Evolutionary conservation across 2,888 invertebrate species (phyloP).

Genomic region (Leptothorax acervorum): DNA sequence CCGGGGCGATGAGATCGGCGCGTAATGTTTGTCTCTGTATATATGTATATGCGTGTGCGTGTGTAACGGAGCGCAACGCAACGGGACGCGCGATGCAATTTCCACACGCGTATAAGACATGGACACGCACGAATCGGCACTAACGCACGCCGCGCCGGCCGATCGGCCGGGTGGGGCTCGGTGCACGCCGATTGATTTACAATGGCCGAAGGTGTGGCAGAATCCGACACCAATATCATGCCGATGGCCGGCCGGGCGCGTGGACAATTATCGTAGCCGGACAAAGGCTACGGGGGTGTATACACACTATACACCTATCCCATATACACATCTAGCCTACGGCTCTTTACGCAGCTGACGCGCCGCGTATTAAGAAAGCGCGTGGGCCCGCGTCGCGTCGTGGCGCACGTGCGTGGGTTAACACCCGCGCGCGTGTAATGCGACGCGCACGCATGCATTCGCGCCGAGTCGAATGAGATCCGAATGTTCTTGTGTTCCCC

Average conservation of each 20-base stretch:
- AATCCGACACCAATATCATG: conserved; percentile 80
- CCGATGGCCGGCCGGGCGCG: conserved; percentile 72
- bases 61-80: not conserved
- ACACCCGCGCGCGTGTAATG: conserved; percentile 73
- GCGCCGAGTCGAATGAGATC: conserved; percentile 44
- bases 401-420: conserved; percentile 78
- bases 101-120: conserved; percentile 43
- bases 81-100: conserved; percentile 10
- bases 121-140: conserved; percentile 28
- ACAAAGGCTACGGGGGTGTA: conserved; percentile 81
- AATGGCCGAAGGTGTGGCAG: conserved; percentile 79
- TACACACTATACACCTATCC: conserved; percentile 60
- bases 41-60: not conserved
- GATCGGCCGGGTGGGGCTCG: conserved; percentile 39
- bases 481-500: conserved; percentile 50
- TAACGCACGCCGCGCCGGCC: conserved; percentile 19
- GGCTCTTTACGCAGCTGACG: conserved; percentile 82
- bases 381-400: conserved; percentile 70
- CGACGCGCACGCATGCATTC: conserved; percentile 57
- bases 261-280: conserved; percentile 78
- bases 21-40: not conserved
- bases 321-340: conserved; percentile 63
- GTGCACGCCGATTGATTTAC: conserved; percentile 78
- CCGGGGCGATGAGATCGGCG: not conserved
- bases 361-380: conserved; percentile 75